Conservation (phyloP, 64 coral and sea anemone species). For the Stylophora pistillata region DNA sequence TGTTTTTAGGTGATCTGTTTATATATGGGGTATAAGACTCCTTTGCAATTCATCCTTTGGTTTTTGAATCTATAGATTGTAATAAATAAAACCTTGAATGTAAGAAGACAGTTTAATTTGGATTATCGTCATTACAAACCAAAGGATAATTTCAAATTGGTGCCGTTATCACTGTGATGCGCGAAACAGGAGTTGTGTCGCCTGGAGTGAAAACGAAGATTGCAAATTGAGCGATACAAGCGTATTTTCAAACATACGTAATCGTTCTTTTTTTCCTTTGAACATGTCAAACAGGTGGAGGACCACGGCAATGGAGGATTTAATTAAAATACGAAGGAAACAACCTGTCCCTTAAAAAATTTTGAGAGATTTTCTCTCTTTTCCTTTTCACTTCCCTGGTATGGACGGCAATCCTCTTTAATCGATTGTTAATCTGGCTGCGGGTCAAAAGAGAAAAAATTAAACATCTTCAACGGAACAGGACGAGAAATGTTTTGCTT, state of each 20-base stretch:
- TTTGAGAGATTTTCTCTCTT: neutral
- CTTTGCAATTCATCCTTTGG: too few relatives aligned
- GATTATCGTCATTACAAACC: too few relatives aligned
- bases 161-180: too few relatives aligned
- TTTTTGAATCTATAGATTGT: too few relatives aligned
- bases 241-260: too few relatives aligned
- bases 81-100: too few relatives aligned
- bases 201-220: too few relatives aligned
- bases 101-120: too few relatives aligned
- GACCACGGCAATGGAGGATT: neutral
- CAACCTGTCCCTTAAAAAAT: neutral
- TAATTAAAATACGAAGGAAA: conserved; percentile 1
- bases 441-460: neutral
- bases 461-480: neutral
- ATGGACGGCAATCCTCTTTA: neutral
- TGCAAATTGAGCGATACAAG: neutral
- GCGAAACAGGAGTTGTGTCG: too few relatives aligned
- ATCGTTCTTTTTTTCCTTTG: conserved; percentile 1
- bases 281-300: conserved; percentile 9
- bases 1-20: too few relatives aligned
- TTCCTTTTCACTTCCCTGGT: neutral
- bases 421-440: neutral
- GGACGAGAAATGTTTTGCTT: neutral
- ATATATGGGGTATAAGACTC: too few relatives aligned
- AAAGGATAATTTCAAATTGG: too few relatives aligned